Evolutionary conservation across 2,797 vertebrate genomes (phyloP).

Genomic region (Gallinago nigripennis): DNA sequence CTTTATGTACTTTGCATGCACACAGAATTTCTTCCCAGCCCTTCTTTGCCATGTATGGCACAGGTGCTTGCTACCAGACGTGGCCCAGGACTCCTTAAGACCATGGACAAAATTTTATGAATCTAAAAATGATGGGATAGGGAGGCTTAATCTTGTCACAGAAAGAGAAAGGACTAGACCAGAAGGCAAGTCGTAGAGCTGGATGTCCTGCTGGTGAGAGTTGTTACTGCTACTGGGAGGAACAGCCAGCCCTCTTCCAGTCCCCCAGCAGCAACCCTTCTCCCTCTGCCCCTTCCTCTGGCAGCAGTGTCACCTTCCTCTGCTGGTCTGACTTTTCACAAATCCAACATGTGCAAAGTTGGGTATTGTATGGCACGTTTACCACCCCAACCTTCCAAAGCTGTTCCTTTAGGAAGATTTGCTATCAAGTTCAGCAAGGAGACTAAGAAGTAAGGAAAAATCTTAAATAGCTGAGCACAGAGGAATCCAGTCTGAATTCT

Average conservation of each 20-base stretch:
- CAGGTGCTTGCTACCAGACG: background rate
- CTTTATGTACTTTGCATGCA: background rate
- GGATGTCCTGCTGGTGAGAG: background rate
- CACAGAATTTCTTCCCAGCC: background rate
- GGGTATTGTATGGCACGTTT: background rate
- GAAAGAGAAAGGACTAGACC: background rate
- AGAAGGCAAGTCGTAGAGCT: background rate
- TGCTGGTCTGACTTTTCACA: background rate
- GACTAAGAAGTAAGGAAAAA: background rate
- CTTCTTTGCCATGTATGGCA: background rate
- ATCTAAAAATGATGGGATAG: background rate
- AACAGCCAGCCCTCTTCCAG: background rate
- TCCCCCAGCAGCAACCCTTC: background rate
- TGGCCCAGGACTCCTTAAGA: background rate
- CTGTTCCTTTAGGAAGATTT: background rate
- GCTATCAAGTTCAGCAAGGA: background rate
- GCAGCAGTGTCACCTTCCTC: background rate
- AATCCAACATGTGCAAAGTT: background rate
- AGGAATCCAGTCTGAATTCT: background rate
- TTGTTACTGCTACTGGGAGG: background rate
- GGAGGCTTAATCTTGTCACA: background rate
- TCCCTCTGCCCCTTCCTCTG: background rate
- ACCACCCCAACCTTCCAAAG: background rate
- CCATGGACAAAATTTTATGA: background rate
- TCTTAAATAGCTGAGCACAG: background rate